Percentiles rank a stretch among this genome's conserved stretches.
These are phyloP conservation scores for Campylomormyrus tamandua DNA, from an alignment of 2,113 vertebrate genomes.

Conservation along the genomic window DNA sequence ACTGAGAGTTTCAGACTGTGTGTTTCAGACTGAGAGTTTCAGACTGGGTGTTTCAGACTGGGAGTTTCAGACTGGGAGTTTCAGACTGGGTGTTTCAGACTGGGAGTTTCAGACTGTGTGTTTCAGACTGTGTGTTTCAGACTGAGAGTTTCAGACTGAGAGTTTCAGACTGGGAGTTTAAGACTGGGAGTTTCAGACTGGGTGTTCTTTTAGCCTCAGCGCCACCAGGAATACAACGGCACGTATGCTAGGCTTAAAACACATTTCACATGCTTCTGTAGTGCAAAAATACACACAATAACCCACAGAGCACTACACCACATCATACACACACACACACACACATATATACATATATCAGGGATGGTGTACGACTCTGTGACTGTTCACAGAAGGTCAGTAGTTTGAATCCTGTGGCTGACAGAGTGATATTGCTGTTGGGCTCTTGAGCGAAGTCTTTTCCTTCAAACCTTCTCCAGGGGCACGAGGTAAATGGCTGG, in stretches of 20 bases:
- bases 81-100: too few species aligned
- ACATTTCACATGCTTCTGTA: background rate
- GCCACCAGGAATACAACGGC: background rate
- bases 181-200: too few species aligned
- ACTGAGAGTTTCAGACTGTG: too few species aligned
- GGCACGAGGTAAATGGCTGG: background rate
- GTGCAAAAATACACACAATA: background rate
- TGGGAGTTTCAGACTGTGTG: too few species aligned
- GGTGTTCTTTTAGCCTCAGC: constrained; percentile 21
- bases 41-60: background rate
- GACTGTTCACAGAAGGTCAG: background rate
- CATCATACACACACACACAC: background rate
- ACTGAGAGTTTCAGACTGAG: too few species aligned
- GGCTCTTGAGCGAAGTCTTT: background rate
- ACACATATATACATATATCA: background rate
- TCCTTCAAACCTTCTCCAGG: background rate
- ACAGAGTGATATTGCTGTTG: background rate
- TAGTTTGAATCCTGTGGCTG: background rate
- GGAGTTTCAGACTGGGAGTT: too few species aligned
- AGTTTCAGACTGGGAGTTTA: too few species aligned
- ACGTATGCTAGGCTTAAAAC: background rate
- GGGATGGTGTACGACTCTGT: background rate
- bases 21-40: too few species aligned
- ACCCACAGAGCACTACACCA: background rate
- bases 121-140: too few species aligned